Evolutionary conservation across 2,113 vertebrate genomes (phyloP).

Genomic region (Dolichotis patagonum): DNA sequence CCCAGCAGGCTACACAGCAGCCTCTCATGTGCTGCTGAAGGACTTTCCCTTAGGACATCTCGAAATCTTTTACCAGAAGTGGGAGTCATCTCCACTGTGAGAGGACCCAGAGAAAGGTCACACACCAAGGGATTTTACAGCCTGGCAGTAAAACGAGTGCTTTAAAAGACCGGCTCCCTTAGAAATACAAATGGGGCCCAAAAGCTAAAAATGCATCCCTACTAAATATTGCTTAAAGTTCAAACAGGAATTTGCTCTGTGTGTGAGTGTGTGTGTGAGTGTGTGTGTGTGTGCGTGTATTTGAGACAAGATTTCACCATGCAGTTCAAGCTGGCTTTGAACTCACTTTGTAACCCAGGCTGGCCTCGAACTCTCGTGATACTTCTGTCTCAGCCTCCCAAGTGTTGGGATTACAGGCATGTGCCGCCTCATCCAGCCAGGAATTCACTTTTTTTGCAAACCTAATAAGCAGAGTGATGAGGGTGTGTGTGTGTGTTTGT

Average conservation of each 20-base stretch:
- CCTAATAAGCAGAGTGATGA: neutral
- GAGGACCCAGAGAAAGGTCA: neutral
- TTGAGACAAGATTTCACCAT: neutral
- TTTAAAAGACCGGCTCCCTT: neutral
- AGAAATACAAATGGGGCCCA: neutral
- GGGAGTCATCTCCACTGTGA: neutral
- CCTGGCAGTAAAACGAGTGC: neutral
- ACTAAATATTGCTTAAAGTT: slow-evolving; percentile 11
- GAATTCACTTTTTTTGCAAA: neutral
- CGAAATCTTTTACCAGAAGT: slow-evolving; percentile 8
- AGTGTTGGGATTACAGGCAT: neutral
- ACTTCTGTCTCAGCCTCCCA: neutral
- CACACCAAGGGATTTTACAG: neutral
- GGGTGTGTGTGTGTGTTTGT: neutral
- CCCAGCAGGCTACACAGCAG: neutral
- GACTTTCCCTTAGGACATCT: neutral
- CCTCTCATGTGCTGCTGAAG: neutral
- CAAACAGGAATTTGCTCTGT: neutral
- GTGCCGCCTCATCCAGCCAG: neutral
- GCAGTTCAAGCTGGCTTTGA: neutral
- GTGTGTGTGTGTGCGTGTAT: neutral
- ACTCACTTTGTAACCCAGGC: neutral
- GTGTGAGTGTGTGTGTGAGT: neutral
- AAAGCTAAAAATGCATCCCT: neutral
- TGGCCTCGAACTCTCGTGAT: neutral